These are phyloP conservation scores for Catharus fuscescens DNA, from an alignment of 2,113 vertebrate genomes.

Conservation along the genomic window DNA sequence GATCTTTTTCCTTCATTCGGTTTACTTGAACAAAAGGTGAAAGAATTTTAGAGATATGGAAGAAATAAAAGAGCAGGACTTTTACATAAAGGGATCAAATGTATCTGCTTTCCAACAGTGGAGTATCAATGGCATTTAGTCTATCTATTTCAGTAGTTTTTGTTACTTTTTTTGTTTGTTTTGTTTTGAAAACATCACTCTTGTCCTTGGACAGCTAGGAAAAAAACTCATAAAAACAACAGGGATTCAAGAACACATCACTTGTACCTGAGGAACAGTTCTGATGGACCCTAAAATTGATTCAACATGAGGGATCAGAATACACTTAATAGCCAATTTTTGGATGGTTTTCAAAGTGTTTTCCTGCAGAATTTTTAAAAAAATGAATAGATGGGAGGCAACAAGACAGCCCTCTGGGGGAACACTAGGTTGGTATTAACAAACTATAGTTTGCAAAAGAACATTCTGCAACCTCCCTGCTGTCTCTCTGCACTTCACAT, in stretches of 20 bases:
- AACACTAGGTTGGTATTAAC: not conserved
- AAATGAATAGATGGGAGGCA: not conserved
- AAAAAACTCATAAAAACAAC: not conserved
- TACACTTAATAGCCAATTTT: not conserved
- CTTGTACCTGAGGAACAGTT: not conserved
- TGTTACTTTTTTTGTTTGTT: not conserved
- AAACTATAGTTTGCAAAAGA: not conserved
- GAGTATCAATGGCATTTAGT: not conserved
- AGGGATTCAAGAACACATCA: not conserved
- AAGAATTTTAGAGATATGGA: not conserved
- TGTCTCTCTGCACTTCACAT: not conserved
- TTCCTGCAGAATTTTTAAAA: not conserved
- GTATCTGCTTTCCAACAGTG: not conserved
- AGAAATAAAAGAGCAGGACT: not conserved
- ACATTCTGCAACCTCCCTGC: not conserved
- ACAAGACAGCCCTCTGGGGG: not conserved
- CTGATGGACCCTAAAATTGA: not conserved
- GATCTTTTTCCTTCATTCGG: not conserved
- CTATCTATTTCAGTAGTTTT: not conserved
- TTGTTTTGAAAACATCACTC: not conserved
- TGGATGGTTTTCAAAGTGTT: not conserved
- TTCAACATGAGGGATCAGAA: fast-evolving
- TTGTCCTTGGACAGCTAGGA: not conserved
- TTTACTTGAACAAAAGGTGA: not conserved
- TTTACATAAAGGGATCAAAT: not conserved